Evolutionary conservation across 2,888 invertebrate species (phyloP).

Genomic region (Nasonia oneida): DNA sequence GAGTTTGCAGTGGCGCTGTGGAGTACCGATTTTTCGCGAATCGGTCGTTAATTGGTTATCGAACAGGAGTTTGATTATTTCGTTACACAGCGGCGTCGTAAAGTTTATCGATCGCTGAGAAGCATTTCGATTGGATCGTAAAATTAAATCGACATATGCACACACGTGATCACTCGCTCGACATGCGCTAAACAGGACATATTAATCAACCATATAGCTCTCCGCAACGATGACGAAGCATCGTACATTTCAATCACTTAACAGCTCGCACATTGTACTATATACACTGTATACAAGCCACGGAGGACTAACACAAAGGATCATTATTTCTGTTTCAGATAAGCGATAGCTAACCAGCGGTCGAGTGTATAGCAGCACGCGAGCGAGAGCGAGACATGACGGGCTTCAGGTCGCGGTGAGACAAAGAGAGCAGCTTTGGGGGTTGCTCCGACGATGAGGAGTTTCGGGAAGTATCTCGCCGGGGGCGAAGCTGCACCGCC

Average conservation of each 20-base stretch:
- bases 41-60: neutral
- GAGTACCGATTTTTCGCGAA: slow-evolving; percentile 11
- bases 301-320: slow-evolving; percentile 39
- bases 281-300: neutral
- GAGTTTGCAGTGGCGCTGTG: neutral
- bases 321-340: slow-evolving; percentile 70
- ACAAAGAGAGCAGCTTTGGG: slow-evolving; percentile 70
- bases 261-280: neutral
- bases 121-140: neutral
- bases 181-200: neutral
- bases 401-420: slow-evolving; percentile 72
- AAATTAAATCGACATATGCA: neutral
- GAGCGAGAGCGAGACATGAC: slow-evolving; percentile 41
- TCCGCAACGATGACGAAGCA: neutral
- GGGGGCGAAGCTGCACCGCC: slow-evolving; percentile 67
- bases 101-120: neutral
- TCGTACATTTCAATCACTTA: neutral
- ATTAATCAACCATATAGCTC: neutral
- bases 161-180: neutral
- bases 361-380: slow-evolving; percentile 30
- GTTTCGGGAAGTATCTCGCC: slow-evolving; percentile 68
- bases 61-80: neutral
- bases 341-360: slow-evolving; percentile 67
- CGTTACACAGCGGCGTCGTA: neutral
- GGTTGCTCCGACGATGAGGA: slow-evolving; percentile 61